These are phyloP conservation scores for Agapornis canus DNA, from an alignment of 2,797 vertebrate species.

Conservation along the genomic window DNA sequence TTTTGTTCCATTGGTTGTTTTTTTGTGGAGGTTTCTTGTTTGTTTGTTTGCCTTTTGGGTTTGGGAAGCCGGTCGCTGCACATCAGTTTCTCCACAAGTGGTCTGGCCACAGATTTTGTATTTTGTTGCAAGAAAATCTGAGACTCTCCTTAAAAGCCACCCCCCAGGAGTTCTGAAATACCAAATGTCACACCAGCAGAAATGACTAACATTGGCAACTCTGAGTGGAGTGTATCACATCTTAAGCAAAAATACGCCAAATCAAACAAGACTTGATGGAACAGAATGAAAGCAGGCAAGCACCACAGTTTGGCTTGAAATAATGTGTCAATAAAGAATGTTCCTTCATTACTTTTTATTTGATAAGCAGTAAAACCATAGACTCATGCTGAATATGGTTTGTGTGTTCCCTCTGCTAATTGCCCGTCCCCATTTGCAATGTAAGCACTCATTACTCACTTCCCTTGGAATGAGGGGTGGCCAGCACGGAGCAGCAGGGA, in stretches of 20 bases:
- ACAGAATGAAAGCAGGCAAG: not conserved
- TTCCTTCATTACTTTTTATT: not conserved
- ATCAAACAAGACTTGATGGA: not conserved
- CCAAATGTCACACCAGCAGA: not conserved
- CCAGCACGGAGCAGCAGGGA: not conserved
- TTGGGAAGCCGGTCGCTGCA: not conserved
- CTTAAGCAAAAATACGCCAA: not conserved
- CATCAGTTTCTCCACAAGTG: not conserved
- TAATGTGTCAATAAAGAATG: not conserved
- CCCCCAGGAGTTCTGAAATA: not conserved
- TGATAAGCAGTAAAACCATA: not conserved
- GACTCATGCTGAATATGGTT: not conserved
- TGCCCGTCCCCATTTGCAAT: rapidly evolving
- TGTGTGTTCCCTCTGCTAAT: not conserved
- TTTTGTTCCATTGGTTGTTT: not conserved
- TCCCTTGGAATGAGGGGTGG: not conserved
- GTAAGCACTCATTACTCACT: not conserved
- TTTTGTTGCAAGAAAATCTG: not conserved
- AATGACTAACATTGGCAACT: not conserved
- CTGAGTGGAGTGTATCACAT: rapidly evolving
- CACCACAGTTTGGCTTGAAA: not conserved
- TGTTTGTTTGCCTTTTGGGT: not conserved
- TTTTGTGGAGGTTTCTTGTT: not conserved
- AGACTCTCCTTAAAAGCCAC: not conserved
- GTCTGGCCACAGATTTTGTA: not conserved